phyloP scores from a whole-genome alignment of 2,113 vertebrate genomes.

The Microtus montanus region DNA sequence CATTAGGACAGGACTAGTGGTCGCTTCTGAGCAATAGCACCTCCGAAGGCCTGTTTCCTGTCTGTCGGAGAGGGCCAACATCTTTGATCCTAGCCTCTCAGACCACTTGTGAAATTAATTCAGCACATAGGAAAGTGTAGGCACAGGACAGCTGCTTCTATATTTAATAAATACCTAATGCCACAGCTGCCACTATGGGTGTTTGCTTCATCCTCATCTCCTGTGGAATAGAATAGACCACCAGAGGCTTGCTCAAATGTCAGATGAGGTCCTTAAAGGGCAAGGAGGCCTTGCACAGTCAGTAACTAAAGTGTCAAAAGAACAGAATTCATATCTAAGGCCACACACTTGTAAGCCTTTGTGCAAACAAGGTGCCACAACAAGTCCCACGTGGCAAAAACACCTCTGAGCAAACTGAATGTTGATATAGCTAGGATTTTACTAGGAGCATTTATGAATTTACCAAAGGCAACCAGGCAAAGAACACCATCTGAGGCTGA shows the following conservation, averaged over 20 bases:
- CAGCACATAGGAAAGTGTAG: background rate
- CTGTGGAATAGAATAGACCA: background rate
- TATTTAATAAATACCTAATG: background rate
- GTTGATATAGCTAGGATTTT: rapidly evolving
- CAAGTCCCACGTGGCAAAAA: background rate
- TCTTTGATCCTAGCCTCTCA: rapidly evolving
- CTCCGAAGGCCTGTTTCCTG: too few species aligned
- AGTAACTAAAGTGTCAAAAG: background rate
- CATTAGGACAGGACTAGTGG: too few species aligned
- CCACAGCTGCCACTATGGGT: background rate
- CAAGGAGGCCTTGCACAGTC: background rate
- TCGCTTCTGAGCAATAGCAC: too few species aligned
- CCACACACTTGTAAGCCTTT: background rate
- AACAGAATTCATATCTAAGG: background rate
- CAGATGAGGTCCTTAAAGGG: background rate
- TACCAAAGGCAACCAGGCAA: rapidly evolving
- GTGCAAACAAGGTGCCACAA: background rate
- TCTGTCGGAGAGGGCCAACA: background rate
- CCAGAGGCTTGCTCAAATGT: background rate
- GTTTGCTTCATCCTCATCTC: background rate
- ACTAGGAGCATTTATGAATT: background rate
- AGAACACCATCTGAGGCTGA: rapidly evolving
- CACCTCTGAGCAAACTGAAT: rapidly evolving
- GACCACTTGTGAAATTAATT: too few species aligned
- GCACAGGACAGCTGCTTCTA: background rate